phyloP scores from a whole-genome alignment of 2,888 invertebrate genomes.

The Cinara cedri region DNA sequence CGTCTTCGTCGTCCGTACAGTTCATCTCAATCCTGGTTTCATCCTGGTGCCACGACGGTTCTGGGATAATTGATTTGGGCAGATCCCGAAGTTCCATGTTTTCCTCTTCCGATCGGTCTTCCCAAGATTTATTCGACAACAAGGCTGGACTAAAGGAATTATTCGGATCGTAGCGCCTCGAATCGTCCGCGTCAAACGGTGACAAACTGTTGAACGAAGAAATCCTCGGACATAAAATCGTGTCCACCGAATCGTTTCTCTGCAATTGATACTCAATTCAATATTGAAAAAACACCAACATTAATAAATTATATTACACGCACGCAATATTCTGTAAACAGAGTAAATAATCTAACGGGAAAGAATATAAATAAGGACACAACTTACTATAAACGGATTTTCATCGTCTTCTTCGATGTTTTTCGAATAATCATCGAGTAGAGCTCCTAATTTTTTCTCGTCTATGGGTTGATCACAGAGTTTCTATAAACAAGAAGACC shows the following conservation, averaged over 20 bases:
- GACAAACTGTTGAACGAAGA: conserved; percentile 37
- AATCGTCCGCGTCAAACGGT: conserved; percentile 26
- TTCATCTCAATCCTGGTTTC: conserved; percentile 61
- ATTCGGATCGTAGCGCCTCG: not conserved
- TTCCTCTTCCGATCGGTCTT: conserved; percentile 75
- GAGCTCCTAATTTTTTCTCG: conserved; percentile 33
- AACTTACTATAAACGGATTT: conserved; percentile 39
- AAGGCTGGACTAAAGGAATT: not conserved
- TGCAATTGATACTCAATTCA: conserved; percentile 62
- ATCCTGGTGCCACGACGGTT: conserved; percentile 65
- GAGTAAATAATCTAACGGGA: not conserved
- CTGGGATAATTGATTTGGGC: conserved; percentile 65
- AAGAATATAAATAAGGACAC: not conserved
- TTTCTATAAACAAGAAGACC: conserved; percentile 30
- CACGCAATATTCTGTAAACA: not conserved
- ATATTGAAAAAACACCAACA: not conserved
- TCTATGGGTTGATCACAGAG: conserved; percentile 37
- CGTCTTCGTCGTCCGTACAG: conserved; percentile 46
- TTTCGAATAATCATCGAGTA: conserved; percentile 37
- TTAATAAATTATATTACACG: not conserved
- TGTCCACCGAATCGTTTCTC: conserved; percentile 74
- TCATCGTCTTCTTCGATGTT: conserved; percentile 45
- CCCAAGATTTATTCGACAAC: conserved; percentile 68
- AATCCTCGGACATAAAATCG: conserved; percentile 63
- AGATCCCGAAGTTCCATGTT: conserved; percentile 73